A percentile compares a stretch with the other conserved stretches of the same genome.
Conservation (phyloP, 2,888 invertebrate genomes). For the Drosophila neotestacea region DNA sequence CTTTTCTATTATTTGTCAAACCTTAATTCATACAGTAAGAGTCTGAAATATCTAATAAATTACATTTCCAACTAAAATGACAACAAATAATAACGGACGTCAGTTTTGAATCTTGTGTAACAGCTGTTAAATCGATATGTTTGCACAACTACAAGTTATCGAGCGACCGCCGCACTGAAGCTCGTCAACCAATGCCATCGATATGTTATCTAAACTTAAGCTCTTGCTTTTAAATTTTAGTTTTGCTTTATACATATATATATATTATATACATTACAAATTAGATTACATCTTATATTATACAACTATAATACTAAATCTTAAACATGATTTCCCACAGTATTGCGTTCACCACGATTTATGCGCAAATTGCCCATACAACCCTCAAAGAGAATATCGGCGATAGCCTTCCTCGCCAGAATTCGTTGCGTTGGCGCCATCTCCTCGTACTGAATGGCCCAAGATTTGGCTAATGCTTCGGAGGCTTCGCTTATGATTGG, state of each 20-base stretch:
- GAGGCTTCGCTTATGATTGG: conserved; percentile 65
- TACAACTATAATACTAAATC: neutral
- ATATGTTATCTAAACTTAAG: neutral
- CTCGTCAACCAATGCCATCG: neutral
- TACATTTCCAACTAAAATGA: neutral
- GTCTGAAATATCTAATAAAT: neutral
- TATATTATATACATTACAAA: neutral
- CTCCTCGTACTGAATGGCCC: conserved; percentile 82
- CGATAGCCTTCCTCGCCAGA: conserved; percentile 80
- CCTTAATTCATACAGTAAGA: neutral
- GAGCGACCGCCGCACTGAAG: conserved; percentile 14
- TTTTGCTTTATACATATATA: neutral
- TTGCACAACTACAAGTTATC: neutral
- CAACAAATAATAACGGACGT: conserved; percentile 8
- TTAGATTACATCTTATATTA: conserved; percentile 3
- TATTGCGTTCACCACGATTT: conserved; percentile 57
- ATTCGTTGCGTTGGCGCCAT: conserved; percentile 76
- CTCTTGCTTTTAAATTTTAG: neutral
- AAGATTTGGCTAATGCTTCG: conserved; percentile 79
- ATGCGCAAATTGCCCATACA: conserved; percentile 80
- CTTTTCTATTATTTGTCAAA: neutral
- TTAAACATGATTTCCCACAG: conserved; percentile 45
- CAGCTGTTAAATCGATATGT: neutral
- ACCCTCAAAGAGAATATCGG: conserved; percentile 81
- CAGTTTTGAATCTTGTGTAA: neutral